These are phyloP conservation scores for Cacatua alba DNA, from an alignment of 2,113 vertebrate genomes.

Conservation along the genomic window DNA sequence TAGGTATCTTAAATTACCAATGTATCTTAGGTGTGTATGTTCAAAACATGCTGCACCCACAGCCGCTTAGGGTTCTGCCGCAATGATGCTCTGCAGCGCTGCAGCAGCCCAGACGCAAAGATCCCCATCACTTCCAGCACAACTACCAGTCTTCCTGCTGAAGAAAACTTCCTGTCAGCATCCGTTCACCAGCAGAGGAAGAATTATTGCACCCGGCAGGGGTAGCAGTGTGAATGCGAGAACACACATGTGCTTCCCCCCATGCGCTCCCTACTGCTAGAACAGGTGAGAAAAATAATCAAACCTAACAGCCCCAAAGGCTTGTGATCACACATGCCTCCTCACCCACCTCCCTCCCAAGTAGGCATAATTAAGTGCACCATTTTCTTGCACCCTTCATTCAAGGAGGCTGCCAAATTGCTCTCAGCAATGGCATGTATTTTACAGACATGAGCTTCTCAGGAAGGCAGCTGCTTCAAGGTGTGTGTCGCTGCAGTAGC, in stretches of 20 bases:
- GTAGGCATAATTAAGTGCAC: background rate
- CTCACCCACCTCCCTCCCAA: background rate
- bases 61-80: background rate
- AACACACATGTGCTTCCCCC: background rate
- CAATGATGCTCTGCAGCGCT: accelerated
- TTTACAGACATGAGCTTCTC: background rate
- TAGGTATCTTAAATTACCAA: background rate
- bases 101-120: background rate
- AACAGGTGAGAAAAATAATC: slow-evolving; percentile 1
- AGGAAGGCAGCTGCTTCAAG: background rate
- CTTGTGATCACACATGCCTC: background rate
- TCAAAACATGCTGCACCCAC: background rate
- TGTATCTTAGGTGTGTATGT: too few species aligned
- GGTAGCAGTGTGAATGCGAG: background rate
- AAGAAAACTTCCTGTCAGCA: background rate
- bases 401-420: background rate
- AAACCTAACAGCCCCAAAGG: background rate
- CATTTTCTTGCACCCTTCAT: background rate
- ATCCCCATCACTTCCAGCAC: background rate
- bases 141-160: background rate
- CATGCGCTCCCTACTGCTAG: background rate
- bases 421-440: background rate
- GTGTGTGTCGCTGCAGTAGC: background rate
- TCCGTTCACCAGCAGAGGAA: background rate
- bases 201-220: background rate